Percentiles rank a stretch among this genome's conserved stretches.
phyloP scores from a whole-genome alignment of 2,113 vertebrate genomes.

The Chamaea fasciata region DNA sequence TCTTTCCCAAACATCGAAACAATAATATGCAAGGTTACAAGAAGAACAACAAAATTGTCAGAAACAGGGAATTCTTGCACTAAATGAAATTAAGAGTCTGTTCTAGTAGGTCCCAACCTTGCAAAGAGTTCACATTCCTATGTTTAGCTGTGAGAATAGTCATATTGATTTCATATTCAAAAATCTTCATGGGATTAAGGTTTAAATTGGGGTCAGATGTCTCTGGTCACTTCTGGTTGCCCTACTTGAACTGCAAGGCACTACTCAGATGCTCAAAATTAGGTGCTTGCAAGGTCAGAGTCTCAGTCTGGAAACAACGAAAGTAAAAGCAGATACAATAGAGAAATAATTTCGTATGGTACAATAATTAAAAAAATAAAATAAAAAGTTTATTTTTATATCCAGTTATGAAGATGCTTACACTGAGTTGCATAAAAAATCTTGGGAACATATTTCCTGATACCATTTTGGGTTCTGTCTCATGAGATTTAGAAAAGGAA shows the following conservation, averaged over 20 bases:
- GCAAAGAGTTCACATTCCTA: conserved; percentile 36
- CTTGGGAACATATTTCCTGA: not conserved
- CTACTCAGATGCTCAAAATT: not conserved
- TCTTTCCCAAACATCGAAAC: conserved; percentile 1
- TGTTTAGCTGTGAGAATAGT: not conserved
- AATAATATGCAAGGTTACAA: not conserved
- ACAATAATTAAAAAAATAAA: not conserved
- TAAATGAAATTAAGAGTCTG: not conserved
- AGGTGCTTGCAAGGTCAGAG: not conserved
- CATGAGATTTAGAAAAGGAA: not conserved
- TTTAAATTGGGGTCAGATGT: conserved; percentile 38
- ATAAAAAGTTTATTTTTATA: not conserved
- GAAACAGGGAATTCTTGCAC: not conserved
- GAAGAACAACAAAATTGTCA: conserved; percentile 4
- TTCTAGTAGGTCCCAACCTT: not conserved
- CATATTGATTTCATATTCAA: conserved; percentile 44
- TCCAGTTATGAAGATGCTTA: not conserved
- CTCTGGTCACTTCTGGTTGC: not conserved
- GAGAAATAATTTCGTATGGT: not conserved
- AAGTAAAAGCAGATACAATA: not conserved
- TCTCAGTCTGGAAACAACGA: not conserved
- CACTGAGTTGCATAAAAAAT: not conserved
- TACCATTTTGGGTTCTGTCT: not conserved
- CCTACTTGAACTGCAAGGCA: conserved; percentile 16
- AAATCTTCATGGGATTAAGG: conserved; percentile 27